These are phyloP conservation scores for Microdon myrmicae DNA, from an alignment of 2,888 invertebrate species.

Conservation along the genomic window DNA sequence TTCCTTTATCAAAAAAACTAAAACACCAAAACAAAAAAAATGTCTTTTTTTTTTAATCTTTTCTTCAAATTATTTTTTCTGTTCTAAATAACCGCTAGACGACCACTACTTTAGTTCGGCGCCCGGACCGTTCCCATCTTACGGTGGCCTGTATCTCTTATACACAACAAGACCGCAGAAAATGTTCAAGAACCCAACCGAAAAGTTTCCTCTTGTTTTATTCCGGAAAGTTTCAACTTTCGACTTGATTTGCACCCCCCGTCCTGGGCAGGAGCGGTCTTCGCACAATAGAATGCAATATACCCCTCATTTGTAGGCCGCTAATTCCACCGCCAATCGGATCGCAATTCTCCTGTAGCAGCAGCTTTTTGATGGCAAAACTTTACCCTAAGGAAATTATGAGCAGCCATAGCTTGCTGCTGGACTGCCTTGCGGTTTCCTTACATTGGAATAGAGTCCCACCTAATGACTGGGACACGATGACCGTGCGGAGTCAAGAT, in stretches of 20 bases:
- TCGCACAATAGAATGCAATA: slow-evolving; percentile 45
- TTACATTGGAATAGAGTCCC: too few relatives aligned
- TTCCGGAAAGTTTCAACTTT: too few relatives aligned
- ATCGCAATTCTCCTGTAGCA: neutral
- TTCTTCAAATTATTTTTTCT: too few relatives aligned
- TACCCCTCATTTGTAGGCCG: slow-evolving; percentile 47
- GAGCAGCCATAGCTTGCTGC: slow-evolving; percentile 45
- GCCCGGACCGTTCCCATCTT: slow-evolving; percentile 3
- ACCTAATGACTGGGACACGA: too few relatives aligned
- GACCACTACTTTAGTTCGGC: slow-evolving; percentile 20
- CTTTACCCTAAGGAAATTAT: slow-evolving; percentile 36
- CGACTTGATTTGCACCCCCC: too few relatives aligned
- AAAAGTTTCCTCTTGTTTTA: slow-evolving; percentile 28
- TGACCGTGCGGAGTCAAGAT: too few relatives aligned
- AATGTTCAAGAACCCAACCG: slow-evolving; percentile 34
- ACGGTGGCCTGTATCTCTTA: slow-evolving; percentile 28
- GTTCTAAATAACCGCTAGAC: slow-evolving; percentile 33
- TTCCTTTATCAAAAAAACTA: slow-evolving; percentile 34
- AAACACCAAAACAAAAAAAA: too few relatives aligned
- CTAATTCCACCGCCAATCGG: slow-evolving; percentile 28
- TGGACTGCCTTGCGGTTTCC: slow-evolving; percentile 35
- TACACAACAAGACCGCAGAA: slow-evolving; percentile 34
- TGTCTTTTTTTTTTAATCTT: too few relatives aligned
- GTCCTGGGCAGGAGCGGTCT: too few relatives aligned
- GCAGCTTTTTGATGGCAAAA: slow-evolving; percentile 43